phyloP scores from a whole-genome alignment of 2,797 vertebrate species.

The Chloroceryle amazona region DNA sequence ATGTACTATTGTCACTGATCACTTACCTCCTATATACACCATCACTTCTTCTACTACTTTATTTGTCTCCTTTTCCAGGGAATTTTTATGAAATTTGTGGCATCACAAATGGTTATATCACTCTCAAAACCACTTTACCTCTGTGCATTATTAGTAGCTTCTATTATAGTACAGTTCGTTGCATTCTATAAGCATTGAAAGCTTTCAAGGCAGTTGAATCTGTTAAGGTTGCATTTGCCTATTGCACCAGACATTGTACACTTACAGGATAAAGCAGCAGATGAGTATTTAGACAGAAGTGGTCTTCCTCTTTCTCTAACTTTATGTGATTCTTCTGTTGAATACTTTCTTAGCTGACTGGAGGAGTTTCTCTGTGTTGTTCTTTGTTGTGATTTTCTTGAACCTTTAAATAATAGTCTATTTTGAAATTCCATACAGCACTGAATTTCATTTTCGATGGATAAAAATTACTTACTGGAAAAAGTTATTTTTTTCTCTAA shows the following conservation, averaged over 20 bases:
- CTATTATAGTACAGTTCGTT: neutral
- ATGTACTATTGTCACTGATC: neutral
- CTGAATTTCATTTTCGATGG: neutral
- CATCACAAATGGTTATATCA: neutral
- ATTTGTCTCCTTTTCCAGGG: neutral
- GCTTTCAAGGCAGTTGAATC: neutral
- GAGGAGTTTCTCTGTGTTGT: neutral
- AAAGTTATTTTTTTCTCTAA: neutral
- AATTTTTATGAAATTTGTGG: neutral
- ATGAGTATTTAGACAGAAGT: neutral
- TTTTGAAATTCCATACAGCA: neutral
- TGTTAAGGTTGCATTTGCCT: neutral
- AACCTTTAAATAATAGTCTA: neutral
- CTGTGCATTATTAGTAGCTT: neutral
- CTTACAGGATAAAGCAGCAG: neutral
- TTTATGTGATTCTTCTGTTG: neutral
- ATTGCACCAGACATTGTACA: neutral
- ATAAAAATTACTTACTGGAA: neutral
- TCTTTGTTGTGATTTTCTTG: neutral
- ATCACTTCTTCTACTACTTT: neutral
- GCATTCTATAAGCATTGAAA: constrained; percentile 9
- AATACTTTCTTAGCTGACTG: neutral
- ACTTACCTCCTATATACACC: neutral
- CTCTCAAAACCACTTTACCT: neutral
- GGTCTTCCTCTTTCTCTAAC: neutral